Base-by-base conservation (phyloP, 2,888 invertebrate species). In the Drosophila multiciliata region DNA sequence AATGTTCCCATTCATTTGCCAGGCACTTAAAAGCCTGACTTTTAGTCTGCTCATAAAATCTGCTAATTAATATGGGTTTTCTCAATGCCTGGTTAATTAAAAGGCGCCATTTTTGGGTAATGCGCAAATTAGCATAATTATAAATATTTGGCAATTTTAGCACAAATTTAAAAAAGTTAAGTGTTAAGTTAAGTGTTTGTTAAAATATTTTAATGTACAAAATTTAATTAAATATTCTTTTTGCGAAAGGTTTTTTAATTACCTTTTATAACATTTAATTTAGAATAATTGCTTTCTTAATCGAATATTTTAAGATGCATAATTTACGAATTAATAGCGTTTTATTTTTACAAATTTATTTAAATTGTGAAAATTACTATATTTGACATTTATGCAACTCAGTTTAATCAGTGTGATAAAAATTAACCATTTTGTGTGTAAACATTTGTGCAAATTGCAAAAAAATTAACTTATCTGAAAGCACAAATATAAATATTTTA, bases 11-110 rank as follows among this genome's bases (percentile, higher is more conserved):
- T 69, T 55, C 57, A 45, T 62, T 42, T 45, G 29, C 17, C 15
- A 9, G 32, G 49, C 59, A 58, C 49, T 77, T 62, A 48, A 60
- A 62, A 71, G 54, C 52, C 66, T 61, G 67, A 72, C 67, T 72
- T 75, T 75, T 61, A 45, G 61, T 42, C 71, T 65, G 64, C 26
- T 45, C 75, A 75, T 82, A 72, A 80, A 80, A 62, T 38, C 57
- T 54, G 62, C 40, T 72, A 71, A 72, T 84, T 84, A 75, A 75
- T 84, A 58, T 57, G 40, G 68, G 54, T 61, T 63, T 48, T 77
- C 50, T 68, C 52, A 65, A 64, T 59, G 64, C 26, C 9, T 40
- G 45, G 54, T 54, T 50, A 53, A 70, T 75, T 60, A 54, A 64
- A 61, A 20, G 36, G 53, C 38, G 64, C 49, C 50, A 72, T 80